A percentile compares a stretch with the other conserved stretches of the same genome.
These are phyloP conservation scores for Aphaenogaster rudis DNA, from an alignment of 1,140 invertebrate genomes.

Conservation along the genomic window DNA sequence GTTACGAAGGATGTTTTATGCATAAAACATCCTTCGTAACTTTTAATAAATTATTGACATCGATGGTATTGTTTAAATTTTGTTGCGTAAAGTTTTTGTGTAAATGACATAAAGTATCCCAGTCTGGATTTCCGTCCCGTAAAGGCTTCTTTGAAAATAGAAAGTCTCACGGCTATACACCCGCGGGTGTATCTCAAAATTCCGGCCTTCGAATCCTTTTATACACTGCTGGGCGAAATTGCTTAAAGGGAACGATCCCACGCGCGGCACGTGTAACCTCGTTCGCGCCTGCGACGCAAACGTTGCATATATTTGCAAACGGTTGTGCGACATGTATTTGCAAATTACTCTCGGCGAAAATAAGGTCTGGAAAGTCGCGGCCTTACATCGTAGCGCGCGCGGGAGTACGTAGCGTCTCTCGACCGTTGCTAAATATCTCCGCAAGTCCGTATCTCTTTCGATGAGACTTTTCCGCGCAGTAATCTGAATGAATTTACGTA, in stretches of 20 bases:
- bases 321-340: slow-evolving; percentile 52
- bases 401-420: background rate
- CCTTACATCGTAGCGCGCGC: background rate
- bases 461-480: slow-evolving; percentile 14
- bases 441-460: slow-evolving; percentile 5
- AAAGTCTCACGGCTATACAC: background rate
- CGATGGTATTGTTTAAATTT: background rate
- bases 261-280: slow-evolving; percentile 65
- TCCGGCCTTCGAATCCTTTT: slow-evolving; percentile 63
- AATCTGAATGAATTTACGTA: slow-evolving; percentile 42
- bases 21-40: no score
- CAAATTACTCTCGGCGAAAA: slow-evolving; percentile 38
- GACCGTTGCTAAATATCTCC: background rate
- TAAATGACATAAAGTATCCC: background rate
- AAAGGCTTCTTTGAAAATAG: background rate
- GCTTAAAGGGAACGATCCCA: slow-evolving; percentile 70
- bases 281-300: slow-evolving; percentile 31
- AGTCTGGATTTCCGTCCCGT: background rate
- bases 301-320: slow-evolving; percentile 34
- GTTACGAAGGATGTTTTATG: background rate
- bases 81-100: background rate
- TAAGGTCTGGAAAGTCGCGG: slow-evolving; percentile 16
- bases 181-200: slow-evolving; percentile 40
- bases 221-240: slow-evolving; percentile 44
- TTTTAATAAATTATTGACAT: no score